Evolutionary conservation across 92 coral and sea anemone genomes (phyloP).

Genomic region (Umimayanthus chanpuru): DNA sequence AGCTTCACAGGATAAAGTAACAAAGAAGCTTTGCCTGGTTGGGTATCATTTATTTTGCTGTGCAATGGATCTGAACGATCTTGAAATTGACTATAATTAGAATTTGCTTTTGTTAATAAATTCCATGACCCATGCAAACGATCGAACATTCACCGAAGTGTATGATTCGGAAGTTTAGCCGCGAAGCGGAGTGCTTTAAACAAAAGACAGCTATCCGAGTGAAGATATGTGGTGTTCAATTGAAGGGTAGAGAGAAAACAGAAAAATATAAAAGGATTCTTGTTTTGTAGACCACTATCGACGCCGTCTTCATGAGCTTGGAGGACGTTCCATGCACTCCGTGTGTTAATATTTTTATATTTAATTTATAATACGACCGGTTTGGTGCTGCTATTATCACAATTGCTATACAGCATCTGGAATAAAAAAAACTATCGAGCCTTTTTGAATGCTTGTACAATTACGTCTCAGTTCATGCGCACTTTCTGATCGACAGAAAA

Average conservation of each 20-base stretch:
- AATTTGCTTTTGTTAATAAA: conserved; percentile 43
- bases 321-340: neutral
- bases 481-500: neutral
- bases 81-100: conserved; percentile 7
- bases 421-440: neutral
- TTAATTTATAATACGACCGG: neutral
- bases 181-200: neutral
- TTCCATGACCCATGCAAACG: conserved; percentile 36
- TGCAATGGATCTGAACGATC: neutral
- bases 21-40: neutral
- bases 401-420: neutral
- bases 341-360: neutral
- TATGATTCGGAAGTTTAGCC: neutral
- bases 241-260: neutral
- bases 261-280: neutral
- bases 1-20: neutral
- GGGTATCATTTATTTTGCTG: neutral
- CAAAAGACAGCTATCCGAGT: neutral
- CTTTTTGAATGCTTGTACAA: neutral
- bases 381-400: conserved; percentile 8
- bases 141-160: neutral
- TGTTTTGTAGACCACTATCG: neutral
- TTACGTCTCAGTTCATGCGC: neutral
- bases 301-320: neutral
- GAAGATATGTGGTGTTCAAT: neutral